A percentile compares a stretch with the other conserved stretches of the same genome.
These are phyloP conservation scores for Thaumatotibia leucotreta DNA, from an alignment of 1,140 invertebrate species.

Conservation along the genomic window DNA sequence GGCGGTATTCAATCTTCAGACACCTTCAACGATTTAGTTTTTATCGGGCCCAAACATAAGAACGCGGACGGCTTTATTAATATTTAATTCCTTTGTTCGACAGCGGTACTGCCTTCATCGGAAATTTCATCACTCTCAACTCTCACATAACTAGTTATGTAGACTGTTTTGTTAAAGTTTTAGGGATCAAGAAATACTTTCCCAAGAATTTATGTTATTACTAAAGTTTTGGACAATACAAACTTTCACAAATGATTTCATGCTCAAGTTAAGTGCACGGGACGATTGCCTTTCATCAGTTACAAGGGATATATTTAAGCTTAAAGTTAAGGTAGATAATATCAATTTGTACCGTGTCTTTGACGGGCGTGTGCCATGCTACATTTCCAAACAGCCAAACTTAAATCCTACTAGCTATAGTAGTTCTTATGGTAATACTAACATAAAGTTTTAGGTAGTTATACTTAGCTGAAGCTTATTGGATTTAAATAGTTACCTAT, in stretches of 20 bases:
- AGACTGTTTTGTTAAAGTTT: conserved; percentile 1
- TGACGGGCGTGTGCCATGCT: neutral
- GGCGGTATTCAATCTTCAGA: neutral
- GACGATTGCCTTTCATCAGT: neutral
- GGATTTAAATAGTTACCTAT: no score
- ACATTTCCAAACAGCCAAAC: neutral
- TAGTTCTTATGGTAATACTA: neutral
- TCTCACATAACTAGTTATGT: conserved; percentile 3
- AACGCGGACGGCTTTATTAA: neutral
- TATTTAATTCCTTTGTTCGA: conserved; percentile 14
- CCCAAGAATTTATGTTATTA: neutral
- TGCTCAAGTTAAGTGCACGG: neutral
- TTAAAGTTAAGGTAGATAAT: neutral
- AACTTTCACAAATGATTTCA: neutral
- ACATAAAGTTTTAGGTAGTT: neutral
- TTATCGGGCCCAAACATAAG: neutral
- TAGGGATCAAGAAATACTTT: neutral
- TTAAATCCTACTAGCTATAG: neutral
- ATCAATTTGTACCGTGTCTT: neutral
- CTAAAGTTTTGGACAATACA: neutral
- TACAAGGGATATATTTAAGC: neutral
- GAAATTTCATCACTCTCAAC: conserved; percentile 1
- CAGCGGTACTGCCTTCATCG: conserved; percentile 2
- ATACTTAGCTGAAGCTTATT: neutral
- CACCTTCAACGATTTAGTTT: conserved; percentile 6